Conservation (phyloP, 2,888 invertebrate species). For the Griposia aprilina region DNA sequence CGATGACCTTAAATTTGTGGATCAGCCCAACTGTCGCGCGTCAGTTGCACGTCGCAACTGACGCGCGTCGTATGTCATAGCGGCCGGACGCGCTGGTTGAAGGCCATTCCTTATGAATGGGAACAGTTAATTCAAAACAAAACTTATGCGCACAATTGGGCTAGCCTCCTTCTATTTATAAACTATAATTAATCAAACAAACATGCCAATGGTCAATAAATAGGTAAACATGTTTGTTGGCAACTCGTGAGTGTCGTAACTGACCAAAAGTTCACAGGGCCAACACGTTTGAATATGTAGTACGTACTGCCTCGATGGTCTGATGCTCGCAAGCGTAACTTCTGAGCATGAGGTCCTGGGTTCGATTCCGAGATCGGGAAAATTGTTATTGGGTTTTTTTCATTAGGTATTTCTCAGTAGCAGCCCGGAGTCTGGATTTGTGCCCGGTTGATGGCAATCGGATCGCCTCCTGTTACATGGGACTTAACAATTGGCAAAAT, state of each 20-base stretch:
- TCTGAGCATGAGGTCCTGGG: not conserved
- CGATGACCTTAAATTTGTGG: not conserved
- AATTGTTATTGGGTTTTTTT: not conserved
- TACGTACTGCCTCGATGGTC: not conserved
- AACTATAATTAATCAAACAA: not conserved
- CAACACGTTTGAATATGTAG: not conserved
- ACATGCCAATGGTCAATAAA: constrained; percentile 1
- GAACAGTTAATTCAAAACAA: not conserved
- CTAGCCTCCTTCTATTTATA: not conserved
- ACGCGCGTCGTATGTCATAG: not conserved
- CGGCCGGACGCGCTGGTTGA: not conserved
- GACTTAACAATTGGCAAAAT: too few species aligned
- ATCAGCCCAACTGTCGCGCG: not conserved
- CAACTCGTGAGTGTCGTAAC: not conserved
- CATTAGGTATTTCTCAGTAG: too few species aligned
- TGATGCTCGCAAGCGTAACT: not conserved
- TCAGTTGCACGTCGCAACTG: too few species aligned
- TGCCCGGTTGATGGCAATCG: not conserved
- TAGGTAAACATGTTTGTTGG: not conserved
- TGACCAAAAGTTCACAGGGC: constrained; percentile 11
- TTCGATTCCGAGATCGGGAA: not conserved
- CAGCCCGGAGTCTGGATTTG: not conserved
- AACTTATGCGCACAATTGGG: not conserved
- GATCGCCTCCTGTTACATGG: not conserved
- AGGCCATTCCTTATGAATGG: not conserved